Percentiles rank a stretch among this genome's conserved stretches.
Conservation (phyloP, 2,797 vertebrate genomes). For the Fistularia tabacaria region DNA sequence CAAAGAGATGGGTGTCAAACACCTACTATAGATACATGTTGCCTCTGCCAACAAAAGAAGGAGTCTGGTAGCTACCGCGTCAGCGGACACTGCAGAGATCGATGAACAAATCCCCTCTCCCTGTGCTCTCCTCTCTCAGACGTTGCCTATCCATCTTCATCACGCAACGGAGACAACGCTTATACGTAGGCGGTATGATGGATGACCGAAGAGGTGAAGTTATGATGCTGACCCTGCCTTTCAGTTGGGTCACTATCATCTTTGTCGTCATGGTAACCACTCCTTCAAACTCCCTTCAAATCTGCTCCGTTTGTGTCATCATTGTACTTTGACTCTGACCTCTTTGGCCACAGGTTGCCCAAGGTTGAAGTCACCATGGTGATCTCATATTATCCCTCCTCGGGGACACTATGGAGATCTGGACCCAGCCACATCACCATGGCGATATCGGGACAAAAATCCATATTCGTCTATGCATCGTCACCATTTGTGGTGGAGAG, state of each 20-base stretch:
- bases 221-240: background rate
- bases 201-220: too few relatives aligned
- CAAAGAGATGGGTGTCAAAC: conserved; percentile 15
- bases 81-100: conserved; percentile 43
- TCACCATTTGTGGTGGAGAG: background rate
- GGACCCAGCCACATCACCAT: conserved; percentile 10
- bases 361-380: conserved; percentile 9
- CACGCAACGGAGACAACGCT: conserved; percentile 22
- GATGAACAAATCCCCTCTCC: conserved; percentile 31
- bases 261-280: conserved; percentile 34
- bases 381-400: conserved; percentile 40
- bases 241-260: conserved; percentile 21
- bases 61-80: conserved; percentile 42
- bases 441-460: conserved; percentile 10
- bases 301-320: conserved; percentile 33
- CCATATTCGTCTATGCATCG: background rate
- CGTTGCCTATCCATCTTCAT: conserved; percentile 29
- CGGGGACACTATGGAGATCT: conserved; percentile 12
- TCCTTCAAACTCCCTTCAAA: conserved; percentile 7
- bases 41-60: conserved; percentile 33
- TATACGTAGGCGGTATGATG: background rate
- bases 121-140: conserved; percentile 11
- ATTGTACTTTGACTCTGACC: conserved; percentile 11
- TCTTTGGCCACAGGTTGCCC: conserved; percentile 8
- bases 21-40: conserved; percentile 17